Evolutionary conservation across 2,113 vertebrate genomes (phyloP).

Genomic region (Leucosticte australis): DNA sequence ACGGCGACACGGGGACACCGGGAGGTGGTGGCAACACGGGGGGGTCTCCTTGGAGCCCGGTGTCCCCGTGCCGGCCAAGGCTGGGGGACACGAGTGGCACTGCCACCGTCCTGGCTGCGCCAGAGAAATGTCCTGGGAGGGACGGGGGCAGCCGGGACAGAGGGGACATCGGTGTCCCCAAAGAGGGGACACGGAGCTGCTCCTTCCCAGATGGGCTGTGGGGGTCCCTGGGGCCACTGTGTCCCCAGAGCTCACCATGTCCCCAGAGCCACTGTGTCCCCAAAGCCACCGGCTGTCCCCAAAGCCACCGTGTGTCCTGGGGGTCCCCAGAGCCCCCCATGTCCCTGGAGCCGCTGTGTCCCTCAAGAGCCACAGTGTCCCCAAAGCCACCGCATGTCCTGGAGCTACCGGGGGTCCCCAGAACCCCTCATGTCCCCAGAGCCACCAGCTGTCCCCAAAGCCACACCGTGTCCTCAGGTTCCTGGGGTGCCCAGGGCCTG

Average conservation of each 20-base stretch:
- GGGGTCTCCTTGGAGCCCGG: background rate
- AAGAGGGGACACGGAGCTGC: background rate
- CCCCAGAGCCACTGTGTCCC: background rate
- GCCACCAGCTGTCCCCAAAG: background rate
- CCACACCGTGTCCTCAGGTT: background rate
- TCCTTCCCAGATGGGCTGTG: background rate
- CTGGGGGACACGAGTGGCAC: background rate
- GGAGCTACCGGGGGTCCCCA: too few relatives aligned
- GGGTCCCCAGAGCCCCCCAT: too few relatives aligned
- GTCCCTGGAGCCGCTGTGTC: background rate
- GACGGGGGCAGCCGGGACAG: background rate
- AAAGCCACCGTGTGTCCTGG: too few relatives aligned
- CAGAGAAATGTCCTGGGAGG: background rate
- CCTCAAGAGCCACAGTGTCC: too few relatives aligned
- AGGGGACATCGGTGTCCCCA: background rate
- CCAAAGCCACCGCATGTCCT: too few relatives aligned
- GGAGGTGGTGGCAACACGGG: background rate
- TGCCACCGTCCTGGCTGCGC: background rate
- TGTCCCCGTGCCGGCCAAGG: background rate
- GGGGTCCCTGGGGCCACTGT: too few relatives aligned
- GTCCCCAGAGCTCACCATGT: background rate
- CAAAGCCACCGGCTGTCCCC: too few relatives aligned
- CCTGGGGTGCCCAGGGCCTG: background rate
- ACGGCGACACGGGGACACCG: background rate
- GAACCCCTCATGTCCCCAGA: background rate